Conservation (phyloP, 2,113 vertebrate genomes). For the Bufo gargarizans region DNA sequence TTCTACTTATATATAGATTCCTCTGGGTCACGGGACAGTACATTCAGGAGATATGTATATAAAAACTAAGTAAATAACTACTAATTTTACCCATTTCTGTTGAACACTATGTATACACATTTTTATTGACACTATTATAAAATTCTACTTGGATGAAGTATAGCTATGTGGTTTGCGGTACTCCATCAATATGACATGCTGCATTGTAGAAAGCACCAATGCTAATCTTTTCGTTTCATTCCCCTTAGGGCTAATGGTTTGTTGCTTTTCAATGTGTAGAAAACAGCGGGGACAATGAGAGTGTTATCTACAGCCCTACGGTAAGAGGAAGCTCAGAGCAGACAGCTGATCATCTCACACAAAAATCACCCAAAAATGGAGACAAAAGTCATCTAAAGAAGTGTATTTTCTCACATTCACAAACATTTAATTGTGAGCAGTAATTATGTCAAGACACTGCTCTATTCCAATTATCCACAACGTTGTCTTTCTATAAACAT, state of each 20-base stretch:
- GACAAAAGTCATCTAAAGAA: neutral
- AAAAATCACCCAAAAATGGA: neutral
- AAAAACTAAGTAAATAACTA: neutral
- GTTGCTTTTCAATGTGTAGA: neutral
- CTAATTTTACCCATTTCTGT: neutral
- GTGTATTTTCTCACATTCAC: neutral
- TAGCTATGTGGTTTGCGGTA: neutral
- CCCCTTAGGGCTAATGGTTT: slow-evolving; percentile 2
- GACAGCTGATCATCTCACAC: neutral
- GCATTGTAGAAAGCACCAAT: neutral
- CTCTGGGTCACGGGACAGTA: neutral
- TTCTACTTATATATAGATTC: neutral
- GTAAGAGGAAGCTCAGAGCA: neutral
- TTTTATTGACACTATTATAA: neutral
- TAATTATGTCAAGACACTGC: no score
- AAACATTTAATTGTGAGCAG: neutral
- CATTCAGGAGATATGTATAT: neutral
- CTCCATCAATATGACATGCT: neutral
- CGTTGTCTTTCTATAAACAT: neutral
- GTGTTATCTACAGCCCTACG: neutral
- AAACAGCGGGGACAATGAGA: neutral
- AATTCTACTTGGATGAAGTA: neutral
- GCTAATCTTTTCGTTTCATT: neutral
- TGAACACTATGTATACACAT: neutral
- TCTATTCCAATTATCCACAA: neutral